Conservation (phyloP, 2,113 vertebrate genomes). For the Thunnus thynnus region DNA sequence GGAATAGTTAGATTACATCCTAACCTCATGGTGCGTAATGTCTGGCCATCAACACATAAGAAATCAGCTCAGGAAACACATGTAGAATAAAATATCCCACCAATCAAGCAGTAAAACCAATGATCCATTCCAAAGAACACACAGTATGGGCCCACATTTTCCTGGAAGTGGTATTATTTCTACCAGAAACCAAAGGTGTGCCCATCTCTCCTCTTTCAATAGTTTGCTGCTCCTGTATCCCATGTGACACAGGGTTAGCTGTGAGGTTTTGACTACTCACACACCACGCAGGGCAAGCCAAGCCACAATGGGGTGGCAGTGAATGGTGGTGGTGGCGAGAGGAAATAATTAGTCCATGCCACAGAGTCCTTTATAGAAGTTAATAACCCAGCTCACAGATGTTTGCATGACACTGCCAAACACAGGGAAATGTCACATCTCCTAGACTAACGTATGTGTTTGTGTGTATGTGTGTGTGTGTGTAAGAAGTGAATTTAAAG, state of each 20-base stretch:
- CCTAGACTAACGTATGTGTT: constrained; percentile 12
- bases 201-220: constrained; percentile 25
- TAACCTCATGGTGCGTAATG: background rate
- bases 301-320: constrained; percentile 53
- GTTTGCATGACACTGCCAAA: constrained; percentile 43
- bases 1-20: constrained; percentile 9
- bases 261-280: constrained; percentile 39
- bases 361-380: constrained; percentile 51
- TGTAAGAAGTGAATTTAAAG: background rate
- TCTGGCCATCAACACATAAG: constrained; percentile 12
- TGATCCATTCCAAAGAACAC: constrained; percentile 11
- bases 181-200: constrained; percentile 34
- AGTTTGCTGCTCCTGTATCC: constrained; percentile 17
- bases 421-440: constrained; percentile 21
- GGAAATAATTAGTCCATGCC: constrained; percentile 60
- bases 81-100: constrained; percentile 12
- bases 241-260: constrained; percentile 23
- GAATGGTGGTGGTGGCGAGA: constrained; percentile 28
- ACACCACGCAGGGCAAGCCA: constrained; percentile 20
- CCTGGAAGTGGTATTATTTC: constrained; percentile 31
- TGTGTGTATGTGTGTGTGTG: constrained; percentile 25
- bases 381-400: constrained; percentile 52
- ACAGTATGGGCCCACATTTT: constrained; percentile 16
- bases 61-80: constrained; percentile 21
- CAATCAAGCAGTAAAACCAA: constrained; percentile 34